Evolutionary conservation across 2,888 invertebrate genomes (phyloP).

Genomic region (Patella caerulea): DNA sequence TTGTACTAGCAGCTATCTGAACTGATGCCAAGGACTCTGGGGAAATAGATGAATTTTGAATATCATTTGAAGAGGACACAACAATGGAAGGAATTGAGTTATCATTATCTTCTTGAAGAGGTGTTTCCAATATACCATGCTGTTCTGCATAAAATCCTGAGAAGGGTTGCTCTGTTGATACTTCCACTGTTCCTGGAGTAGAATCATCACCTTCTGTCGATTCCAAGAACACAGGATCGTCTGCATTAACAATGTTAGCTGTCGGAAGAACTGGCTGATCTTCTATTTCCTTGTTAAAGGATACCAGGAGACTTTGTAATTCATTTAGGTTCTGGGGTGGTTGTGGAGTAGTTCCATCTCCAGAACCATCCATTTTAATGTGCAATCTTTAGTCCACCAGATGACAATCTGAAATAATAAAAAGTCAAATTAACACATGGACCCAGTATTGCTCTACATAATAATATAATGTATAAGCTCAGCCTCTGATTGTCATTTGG

Average conservation of each 20-base stretch:
- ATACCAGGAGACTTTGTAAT: slow-evolving; percentile 85
- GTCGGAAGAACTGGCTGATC: slow-evolving; percentile 43
- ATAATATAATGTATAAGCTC: no score
- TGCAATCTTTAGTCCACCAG: background rate
- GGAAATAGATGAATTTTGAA: background rate
- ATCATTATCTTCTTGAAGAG: slow-evolving; percentile 25
- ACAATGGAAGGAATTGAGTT: background rate
- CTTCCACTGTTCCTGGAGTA: slow-evolving; percentile 18
- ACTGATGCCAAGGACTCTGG: background rate
- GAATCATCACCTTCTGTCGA: background rate
- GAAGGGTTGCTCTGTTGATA: slow-evolving; percentile 22
- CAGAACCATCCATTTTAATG: background rate
- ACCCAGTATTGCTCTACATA: no score
- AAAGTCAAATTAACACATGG: background rate
- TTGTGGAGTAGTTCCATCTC: background rate
- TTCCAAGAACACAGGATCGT: slow-evolving; percentile 16
- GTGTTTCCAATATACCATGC: slow-evolving; percentile 18
- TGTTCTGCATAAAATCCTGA: slow-evolving; percentile 20
- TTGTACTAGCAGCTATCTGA: background rate
- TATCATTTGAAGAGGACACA: background rate
- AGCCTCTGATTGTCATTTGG: no score
- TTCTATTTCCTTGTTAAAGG: slow-evolving; percentile 86
- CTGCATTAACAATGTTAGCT: slow-evolving; percentile 16
- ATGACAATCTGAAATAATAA: background rate
- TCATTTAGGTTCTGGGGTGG: slow-evolving; percentile 75